phyloP scores from a whole-genome alignment of 2,797 vertebrate species.

The Spinus pinus region DNA sequence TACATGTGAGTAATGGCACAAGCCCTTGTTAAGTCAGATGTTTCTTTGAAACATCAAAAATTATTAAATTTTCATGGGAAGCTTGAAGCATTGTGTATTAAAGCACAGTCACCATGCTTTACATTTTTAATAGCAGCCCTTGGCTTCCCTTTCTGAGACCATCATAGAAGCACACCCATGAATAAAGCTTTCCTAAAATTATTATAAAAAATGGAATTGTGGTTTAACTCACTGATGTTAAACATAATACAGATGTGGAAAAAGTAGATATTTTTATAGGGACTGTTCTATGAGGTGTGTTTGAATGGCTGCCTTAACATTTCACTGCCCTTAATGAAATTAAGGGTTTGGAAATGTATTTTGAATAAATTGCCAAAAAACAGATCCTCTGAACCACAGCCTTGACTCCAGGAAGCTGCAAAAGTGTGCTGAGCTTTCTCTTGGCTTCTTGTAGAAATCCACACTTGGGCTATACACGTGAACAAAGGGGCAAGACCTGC shows the following conservation, averaged over 20 bases:
- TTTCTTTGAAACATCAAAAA: slow-evolving; percentile 32
- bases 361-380: not conserved
- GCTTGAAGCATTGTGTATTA: not conserved
- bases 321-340: not conserved
- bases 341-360: not conserved
- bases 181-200: not conserved
- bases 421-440: not conserved
- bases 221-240: not conserved
- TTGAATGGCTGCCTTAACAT: not conserved
- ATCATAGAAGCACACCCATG: not conserved
- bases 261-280: not conserved
- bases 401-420: not conserved
- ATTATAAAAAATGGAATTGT: not conserved
- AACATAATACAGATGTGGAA: not conserved
- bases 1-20: not conserved
- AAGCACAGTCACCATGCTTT: not conserved
- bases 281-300: not conserved
- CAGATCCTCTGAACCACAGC: not conserved
- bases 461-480: rapidly evolving
- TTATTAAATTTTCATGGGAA: slow-evolving; percentile 24
- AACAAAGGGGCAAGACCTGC: not conserved
- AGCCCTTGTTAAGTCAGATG: slow-evolving; percentile 21
- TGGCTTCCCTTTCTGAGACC: not conserved
- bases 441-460: not conserved
- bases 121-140: not conserved